Conservation (phyloP, 2,888 invertebrate genomes). For the Zelleria hepariella region DNA sequence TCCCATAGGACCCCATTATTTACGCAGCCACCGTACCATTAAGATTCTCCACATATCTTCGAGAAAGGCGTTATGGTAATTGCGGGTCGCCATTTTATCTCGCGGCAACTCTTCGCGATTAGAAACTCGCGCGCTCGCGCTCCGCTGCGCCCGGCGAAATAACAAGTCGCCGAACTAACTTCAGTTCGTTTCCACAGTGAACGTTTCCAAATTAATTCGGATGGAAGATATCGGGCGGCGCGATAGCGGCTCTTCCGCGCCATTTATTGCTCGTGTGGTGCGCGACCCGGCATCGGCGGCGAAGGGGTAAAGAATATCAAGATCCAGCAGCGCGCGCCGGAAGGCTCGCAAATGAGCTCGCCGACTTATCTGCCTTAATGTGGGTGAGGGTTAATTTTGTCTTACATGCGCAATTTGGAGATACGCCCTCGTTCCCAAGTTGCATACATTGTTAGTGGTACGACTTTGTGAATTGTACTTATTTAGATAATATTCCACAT, state of each 20-base stretch:
- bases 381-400: conserved; percentile 70
- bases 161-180: conserved; percentile 68
- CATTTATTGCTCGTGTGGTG: conserved; percentile 70
- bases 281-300: conserved; percentile 38
- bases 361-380: conserved; percentile 70
- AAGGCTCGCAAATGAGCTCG: conserved; percentile 72
- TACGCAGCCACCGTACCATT: conserved; percentile 70
- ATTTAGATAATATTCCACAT: conserved; percentile 16
- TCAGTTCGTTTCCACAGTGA: conserved; percentile 39
- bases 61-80: conserved; percentile 68
- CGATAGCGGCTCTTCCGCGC: conserved; percentile 69
- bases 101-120: conserved; percentile 57
- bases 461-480: conserved; percentile 23
- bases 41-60: conserved; percentile 72
- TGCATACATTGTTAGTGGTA: conserved; percentile 35
- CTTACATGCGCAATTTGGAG: conserved; percentile 70
- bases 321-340: conserved; percentile 69
- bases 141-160: conserved; percentile 53
- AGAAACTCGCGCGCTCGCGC: conserved; percentile 46
- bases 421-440: conserved; percentile 48
- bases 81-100: conserved; percentile 71
- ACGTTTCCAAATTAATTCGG: conserved; percentile 69
- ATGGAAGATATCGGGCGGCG: conserved; percentile 69
- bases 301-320: conserved; percentile 72
- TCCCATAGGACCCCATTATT: conserved; percentile 72